Percentiles rank a stretch among this genome's conserved stretches.
Evolutionary conservation across 2,888 invertebrate species (phyloP).

Genomic region (Steinernema carpocapsae): DNA sequence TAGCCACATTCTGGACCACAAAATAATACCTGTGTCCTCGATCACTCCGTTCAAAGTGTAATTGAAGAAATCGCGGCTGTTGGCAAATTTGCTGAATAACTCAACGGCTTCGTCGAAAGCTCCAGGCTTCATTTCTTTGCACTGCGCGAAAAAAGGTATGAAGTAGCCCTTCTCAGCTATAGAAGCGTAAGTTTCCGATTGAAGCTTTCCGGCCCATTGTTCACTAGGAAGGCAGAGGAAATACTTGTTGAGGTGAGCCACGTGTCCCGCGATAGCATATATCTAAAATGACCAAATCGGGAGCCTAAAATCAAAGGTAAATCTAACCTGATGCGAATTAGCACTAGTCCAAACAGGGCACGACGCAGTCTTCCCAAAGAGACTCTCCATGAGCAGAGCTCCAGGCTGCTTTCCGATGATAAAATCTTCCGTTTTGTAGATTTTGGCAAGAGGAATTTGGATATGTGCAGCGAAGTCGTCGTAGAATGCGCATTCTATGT

Average conservation of each 20-base stretch:
- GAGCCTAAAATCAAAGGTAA: neutral
- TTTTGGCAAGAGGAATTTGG: neutral
- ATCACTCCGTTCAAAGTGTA: neutral
- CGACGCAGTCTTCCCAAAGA: neutral
- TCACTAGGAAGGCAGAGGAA: neutral
- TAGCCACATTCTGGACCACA: neutral
- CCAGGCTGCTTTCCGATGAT: neutral
- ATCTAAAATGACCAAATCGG: neutral
- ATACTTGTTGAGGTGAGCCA: neutral
- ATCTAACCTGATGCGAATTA: neutral
- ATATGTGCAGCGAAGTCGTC: neutral
- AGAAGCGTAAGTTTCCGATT: too few species aligned
- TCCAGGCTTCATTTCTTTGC: neutral
- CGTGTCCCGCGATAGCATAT: neutral
- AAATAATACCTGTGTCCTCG: neutral
- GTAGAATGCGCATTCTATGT: neutral
- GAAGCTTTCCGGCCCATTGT: neutral
- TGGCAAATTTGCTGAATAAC: neutral
- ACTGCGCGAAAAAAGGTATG: neutral
- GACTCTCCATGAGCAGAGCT: slow-evolving; percentile 26
- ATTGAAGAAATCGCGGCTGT: neutral
- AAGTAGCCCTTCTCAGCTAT: neutral
- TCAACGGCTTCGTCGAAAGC: neutral
- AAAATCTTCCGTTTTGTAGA: neutral
- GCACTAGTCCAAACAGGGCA: neutral